These are phyloP conservation scores for Ambastaia sidthimunki DNA, from an alignment of 2,797 vertebrate species.

Conservation along the genomic window DNA sequence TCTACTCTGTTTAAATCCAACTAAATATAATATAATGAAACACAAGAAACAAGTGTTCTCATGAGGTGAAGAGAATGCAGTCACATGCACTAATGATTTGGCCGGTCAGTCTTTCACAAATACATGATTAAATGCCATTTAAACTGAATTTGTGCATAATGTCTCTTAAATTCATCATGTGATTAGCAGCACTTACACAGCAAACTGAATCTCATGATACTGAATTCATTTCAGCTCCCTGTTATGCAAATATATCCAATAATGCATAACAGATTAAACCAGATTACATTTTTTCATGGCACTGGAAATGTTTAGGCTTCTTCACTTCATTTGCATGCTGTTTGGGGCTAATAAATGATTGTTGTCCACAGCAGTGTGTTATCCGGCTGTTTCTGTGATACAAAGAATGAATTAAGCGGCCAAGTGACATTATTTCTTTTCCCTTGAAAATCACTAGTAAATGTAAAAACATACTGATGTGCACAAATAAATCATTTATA, in stretches of 20 bases:
- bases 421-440: background rate
- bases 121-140: background rate
- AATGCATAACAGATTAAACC: constrained; percentile 2
- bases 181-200: background rate
- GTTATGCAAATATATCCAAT: constrained; percentile 12
- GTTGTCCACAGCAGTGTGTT: no score
- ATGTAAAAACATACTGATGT: no score
- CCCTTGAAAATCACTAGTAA: no score
- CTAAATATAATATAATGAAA: background rate
- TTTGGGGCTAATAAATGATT: background rate
- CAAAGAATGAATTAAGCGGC: background rate
- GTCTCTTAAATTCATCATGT: background rate
- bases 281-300: background rate
- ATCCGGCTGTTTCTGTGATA: background rate
- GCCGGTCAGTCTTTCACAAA: background rate
- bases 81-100: background rate
- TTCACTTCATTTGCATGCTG: background rate
- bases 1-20: background rate
- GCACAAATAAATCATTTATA: background rate
- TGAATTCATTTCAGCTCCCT: background rate
- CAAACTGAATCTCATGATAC: background rate
- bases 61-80: background rate
- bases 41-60: background rate
- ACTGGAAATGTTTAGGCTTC: background rate
- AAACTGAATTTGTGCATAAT: background rate